phyloP scores from a whole-genome alignment of 2,888 invertebrate genomes.

The Amphipyra berbera region DNA sequence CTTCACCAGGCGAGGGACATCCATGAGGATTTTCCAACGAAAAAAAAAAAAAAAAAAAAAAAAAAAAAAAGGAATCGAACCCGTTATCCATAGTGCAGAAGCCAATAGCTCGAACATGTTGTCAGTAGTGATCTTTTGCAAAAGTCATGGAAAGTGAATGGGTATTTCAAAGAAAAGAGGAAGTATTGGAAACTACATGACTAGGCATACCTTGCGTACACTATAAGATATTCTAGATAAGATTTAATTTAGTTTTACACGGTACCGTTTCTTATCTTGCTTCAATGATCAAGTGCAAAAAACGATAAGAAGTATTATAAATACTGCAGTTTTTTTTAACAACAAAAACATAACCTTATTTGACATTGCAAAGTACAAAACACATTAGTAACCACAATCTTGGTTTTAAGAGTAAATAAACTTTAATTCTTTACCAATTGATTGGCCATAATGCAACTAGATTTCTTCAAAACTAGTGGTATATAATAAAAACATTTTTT shows the following conservation, averaged over 20 bases:
- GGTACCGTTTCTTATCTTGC: neutral
- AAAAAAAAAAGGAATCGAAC: no score
- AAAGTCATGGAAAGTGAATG: no score
- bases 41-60: no score
- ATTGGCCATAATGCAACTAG: neutral
- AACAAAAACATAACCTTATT: conserved; percentile 47
- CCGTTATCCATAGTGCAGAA: neutral
- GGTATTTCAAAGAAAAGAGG: no score
- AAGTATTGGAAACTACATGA: neutral
- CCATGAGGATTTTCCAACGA: no score
- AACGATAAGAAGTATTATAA: conserved; percentile 19
- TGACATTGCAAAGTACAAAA: conserved; percentile 34
- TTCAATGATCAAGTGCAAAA: conserved; percentile 20
- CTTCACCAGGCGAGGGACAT: no score
- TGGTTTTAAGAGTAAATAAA: neutral
- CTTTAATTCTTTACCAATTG: neutral
- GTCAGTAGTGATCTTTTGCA: no score
- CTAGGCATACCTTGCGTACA: neutral
- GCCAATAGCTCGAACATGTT: no score
- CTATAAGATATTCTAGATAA: neutral
- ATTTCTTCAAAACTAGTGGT: neutral
- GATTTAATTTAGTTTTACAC: no score
- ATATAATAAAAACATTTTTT: conserved; percentile 10
- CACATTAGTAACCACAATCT: neutral
- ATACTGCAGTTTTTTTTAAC: neutral